Percentiles rank a stretch among this genome's conserved stretches.
These are phyloP conservation scores for Drosophila orena DNA, from an alignment of 1,140 invertebrate genomes.

Conservation along the genomic window DNA sequence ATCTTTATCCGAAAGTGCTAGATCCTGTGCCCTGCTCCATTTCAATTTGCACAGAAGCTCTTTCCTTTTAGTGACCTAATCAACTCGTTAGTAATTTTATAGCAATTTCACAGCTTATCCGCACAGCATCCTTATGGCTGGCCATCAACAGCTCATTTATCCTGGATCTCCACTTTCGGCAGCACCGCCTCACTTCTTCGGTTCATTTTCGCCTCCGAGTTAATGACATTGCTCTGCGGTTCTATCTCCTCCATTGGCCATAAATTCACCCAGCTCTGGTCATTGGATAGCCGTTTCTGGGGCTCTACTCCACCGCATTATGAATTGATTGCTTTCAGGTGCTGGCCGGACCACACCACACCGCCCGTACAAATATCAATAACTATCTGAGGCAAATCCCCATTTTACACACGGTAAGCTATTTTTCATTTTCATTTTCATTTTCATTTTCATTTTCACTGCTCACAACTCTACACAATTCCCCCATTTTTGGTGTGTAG, in stretches of 20 bases:
- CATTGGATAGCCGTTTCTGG: constrained; percentile 37
- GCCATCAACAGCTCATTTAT: constrained; percentile 48
- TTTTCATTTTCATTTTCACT: constrained; percentile 74
- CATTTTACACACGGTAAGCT: constrained; percentile 39
- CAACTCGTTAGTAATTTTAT: constrained; percentile 58
- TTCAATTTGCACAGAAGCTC: constrained; percentile 21
- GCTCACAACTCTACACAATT: constrained; percentile 44
- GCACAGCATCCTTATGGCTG: constrained; percentile 25
- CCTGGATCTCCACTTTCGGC: background rate
- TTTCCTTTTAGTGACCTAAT: constrained; percentile 39
- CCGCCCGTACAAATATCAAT: constrained; percentile 63
- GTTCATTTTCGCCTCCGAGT: constrained; percentile 56
- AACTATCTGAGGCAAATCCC: constrained; percentile 59
- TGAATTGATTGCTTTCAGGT: constrained; percentile 75
- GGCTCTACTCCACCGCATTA: constrained; percentile 47
- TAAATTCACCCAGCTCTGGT: constrained; percentile 55
- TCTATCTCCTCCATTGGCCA: constrained; percentile 48
- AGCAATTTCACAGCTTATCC: constrained; percentile 50
- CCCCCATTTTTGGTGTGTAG: constrained; percentile 17
- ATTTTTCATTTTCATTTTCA: constrained; percentile 77
- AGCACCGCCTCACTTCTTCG: constrained; percentile 10
- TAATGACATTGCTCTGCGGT: constrained; percentile 59
- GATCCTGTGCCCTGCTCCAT: background rate
- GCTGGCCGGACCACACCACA: constrained; percentile 31
- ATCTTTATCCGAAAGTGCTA: background rate